Conservation (phyloP, 53 echinoderm and acorn worm genomes). For the Arbacia lixula region DNA sequence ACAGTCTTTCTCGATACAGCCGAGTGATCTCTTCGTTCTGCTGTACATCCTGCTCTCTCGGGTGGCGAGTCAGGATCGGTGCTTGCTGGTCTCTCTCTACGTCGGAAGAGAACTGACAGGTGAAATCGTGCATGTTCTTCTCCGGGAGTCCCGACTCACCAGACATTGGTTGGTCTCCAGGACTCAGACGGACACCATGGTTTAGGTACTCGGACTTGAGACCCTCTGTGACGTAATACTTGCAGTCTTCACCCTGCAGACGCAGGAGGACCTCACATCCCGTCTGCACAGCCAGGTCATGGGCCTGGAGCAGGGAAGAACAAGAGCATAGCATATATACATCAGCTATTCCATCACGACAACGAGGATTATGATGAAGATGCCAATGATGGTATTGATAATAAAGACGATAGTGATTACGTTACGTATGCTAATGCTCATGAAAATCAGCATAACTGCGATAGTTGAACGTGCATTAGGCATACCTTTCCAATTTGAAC, state of each 20-base stretch:
- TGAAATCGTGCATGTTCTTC: slow-evolving; percentile 38
- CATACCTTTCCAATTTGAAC: too few species aligned
- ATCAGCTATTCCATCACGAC: too few species aligned
- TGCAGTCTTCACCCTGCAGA: slow-evolving; percentile 29
- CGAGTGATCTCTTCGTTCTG: background rate
- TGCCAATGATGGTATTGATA: too few species aligned
- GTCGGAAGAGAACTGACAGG: too few species aligned
- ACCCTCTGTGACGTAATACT: slow-evolving; percentile 44
- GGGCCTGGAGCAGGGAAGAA: slow-evolving; percentile 44
- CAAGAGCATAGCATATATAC: too few species aligned
- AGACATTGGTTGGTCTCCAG: slow-evolving; percentile 46
- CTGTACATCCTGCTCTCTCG: background rate
- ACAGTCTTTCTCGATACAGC: slow-evolving; percentile 15
- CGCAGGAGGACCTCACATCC: slow-evolving; percentile 57
- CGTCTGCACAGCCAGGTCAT: slow-evolving; percentile 56
- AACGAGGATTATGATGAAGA: too few species aligned
- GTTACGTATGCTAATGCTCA: too few species aligned
- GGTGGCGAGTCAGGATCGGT: background rate
- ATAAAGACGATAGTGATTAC: too few species aligned
- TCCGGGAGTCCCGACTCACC: slow-evolving; percentile 43
- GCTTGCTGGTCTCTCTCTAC: slow-evolving; percentile 6
- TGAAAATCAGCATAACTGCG: too few species aligned
- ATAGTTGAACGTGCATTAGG: too few species aligned
- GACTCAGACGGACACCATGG: slow-evolving; percentile 10
- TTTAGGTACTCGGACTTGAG: slow-evolving; percentile 12